These are phyloP conservation scores for Dendropsophus ebraccatus DNA, from an alignment of 2,113 vertebrate genomes.

Conservation along the genomic window DNA sequence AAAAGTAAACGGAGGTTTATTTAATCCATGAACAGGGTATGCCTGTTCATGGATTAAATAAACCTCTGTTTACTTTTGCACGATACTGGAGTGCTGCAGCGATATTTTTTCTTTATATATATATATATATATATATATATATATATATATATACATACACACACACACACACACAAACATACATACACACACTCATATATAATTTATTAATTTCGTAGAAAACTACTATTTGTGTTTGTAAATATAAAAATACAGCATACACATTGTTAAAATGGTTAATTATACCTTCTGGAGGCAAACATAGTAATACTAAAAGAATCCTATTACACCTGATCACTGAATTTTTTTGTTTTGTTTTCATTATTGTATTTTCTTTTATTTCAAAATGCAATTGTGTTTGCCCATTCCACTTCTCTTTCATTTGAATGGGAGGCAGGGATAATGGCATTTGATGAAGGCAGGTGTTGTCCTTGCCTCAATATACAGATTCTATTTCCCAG, in stretches of 20 bases:
- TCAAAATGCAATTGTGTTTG: slow-evolving; percentile 51
- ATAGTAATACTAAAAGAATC: neutral
- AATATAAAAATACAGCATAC: neutral
- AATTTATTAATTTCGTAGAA: too few species aligned
- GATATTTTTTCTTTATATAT: too few species aligned
- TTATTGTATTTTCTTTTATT: slow-evolving; percentile 47
- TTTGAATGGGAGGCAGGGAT: slow-evolving; percentile 52
- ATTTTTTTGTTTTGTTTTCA: neutral
- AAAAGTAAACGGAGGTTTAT: too few species aligned
- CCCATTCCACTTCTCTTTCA: slow-evolving; percentile 44
- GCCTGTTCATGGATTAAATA: too few species aligned
- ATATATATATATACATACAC: too few species aligned
- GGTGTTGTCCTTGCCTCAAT: slow-evolving; percentile 23
- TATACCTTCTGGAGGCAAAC: neutral
- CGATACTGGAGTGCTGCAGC: too few species aligned
- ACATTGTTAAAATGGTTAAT: neutral
- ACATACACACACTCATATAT: too few species aligned
- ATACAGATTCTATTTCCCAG: slow-evolving; percentile 46
- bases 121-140: too few species aligned
- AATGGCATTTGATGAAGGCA: slow-evolving; percentile 41
- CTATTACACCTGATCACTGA: slow-evolving; percentile 2
- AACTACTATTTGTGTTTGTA: neutral
- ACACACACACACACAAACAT: too few species aligned
- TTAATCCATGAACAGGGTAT: too few species aligned
- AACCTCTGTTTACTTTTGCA: too few species aligned